Evolutionary conservation across 2,113 vertebrate species (phyloP).

Genomic region (Indri indri): DNA sequence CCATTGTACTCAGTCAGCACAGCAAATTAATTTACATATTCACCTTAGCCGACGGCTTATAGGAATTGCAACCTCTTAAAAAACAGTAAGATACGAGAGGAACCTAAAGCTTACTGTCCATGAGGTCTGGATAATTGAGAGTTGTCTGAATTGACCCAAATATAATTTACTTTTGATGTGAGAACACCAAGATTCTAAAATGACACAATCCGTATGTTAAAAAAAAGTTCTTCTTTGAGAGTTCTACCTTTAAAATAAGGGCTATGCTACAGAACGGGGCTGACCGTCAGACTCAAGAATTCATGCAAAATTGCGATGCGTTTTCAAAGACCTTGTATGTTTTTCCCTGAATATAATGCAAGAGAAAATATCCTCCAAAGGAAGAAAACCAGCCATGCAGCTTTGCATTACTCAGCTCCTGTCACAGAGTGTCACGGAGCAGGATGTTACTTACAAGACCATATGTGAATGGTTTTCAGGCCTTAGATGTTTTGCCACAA

Average conservation of each 20-base stretch:
- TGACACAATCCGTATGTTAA: not conserved
- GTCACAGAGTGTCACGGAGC: not conserved
- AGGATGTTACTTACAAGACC: constrained; percentile 64
- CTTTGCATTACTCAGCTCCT: constrained; percentile 9
- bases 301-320: constrained; percentile 32
- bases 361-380: not conserved
- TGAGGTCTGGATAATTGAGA: constrained; percentile 8
- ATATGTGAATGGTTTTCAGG: constrained; percentile 54
- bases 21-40: not conserved
- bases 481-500: constrained; percentile 69
- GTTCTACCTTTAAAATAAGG: not conserved
- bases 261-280: not conserved
- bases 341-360: not conserved
- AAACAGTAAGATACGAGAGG: not conserved
- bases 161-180: not conserved
- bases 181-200: not conserved
- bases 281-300: not conserved
- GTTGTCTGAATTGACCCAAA: not conserved
- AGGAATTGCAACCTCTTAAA: not conserved
- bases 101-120: not conserved
- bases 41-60: not conserved
- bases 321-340: not conserved
- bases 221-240: not conserved
- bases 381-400: constrained; percentile 38
- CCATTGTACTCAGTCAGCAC: not conserved